Conservation (phyloP, 2,888 invertebrate species). For the Dexiosoma caninum region DNA sequence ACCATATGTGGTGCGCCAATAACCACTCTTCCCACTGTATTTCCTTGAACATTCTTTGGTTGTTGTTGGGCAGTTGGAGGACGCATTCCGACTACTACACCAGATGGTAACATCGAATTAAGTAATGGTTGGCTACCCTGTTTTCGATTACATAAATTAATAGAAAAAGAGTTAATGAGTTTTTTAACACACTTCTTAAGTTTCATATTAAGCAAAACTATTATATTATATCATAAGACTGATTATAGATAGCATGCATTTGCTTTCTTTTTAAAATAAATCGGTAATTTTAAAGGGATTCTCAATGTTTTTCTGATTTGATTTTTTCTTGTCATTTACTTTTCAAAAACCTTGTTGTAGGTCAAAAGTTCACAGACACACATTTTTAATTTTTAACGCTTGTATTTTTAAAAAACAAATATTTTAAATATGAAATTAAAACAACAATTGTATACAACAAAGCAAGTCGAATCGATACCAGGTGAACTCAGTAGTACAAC, state of each 20-base stretch:
- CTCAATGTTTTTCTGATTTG: not conserved
- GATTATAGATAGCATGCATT: constrained; percentile 65
- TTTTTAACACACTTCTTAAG: constrained; percentile 1
- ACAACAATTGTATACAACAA: too few species aligned
- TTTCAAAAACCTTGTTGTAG: not conserved
- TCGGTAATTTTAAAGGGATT: constrained; percentile 7
- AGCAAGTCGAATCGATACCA: too few species aligned
- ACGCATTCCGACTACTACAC: constrained; percentile 91
- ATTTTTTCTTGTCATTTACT: constrained; percentile 17
- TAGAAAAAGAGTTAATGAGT: not conserved
- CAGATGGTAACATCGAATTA: constrained; percentile 84
- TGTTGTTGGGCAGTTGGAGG: constrained; percentile 83
- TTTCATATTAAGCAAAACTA: constrained; percentile 6
- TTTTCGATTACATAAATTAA: constrained; percentile 7
- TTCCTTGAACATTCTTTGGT: constrained; percentile 83
- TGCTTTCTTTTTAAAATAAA: constrained; percentile 48
- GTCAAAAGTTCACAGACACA: constrained; percentile 34
- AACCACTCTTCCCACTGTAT: constrained; percentile 89
- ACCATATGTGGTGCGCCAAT: constrained; percentile 90
- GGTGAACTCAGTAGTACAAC: too few species aligned
- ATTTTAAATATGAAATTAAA: not conserved
- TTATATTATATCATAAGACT: constrained; percentile 40
- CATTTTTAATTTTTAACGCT: not conserved
- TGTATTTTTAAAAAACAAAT: not conserved
- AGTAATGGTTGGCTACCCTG: constrained; percentile 81